Percentiles rank a stretch among this genome's conserved stretches.
phyloP scores from a whole-genome alignment of 1,140 invertebrate species.

The Harpegnathos saltator region DNA sequence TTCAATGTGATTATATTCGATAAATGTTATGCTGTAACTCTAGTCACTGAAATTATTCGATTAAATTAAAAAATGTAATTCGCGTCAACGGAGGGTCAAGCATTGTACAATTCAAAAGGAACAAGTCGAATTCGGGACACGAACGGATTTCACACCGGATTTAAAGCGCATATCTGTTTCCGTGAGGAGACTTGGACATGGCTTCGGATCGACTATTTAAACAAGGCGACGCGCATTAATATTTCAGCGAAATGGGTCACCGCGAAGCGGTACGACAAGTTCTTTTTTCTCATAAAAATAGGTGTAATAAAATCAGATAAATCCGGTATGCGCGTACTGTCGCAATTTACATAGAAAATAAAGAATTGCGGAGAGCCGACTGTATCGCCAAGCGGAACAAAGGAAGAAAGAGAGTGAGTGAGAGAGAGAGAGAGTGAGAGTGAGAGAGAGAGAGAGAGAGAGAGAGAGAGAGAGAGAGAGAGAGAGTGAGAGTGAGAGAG shows the following conservation, averaged over 20 bases:
- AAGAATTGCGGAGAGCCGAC: slow-evolving; percentile 28
- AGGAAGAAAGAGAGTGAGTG: too few relatives aligned
- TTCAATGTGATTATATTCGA: background rate
- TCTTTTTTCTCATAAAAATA: slow-evolving; percentile 13
- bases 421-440: too few relatives aligned
- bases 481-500: background rate
- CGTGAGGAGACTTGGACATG: background rate
- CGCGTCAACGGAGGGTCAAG: background rate
- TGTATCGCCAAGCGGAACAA: background rate
- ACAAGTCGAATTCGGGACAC: background rate
- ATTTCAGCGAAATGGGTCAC: slow-evolving; percentile 41
- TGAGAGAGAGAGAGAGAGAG: background rate
- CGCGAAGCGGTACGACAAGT: background rate
- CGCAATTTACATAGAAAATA: slow-evolving; percentile 24
- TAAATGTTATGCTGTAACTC: background rate
- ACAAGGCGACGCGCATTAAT: slow-evolving; percentile 32
- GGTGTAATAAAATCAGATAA: slow-evolving; percentile 18
- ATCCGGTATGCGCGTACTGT: slow-evolving; percentile 17
- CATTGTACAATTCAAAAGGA: background rate
- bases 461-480: background rate
- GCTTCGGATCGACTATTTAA: slow-evolving; percentile 12
- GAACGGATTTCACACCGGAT: background rate
- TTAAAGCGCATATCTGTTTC: slow-evolving; percentile 26
- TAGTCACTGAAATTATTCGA: background rate
- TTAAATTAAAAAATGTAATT: background rate